Conservation (phyloP, 2,113 vertebrate species). For the Patagioenas fasciata region DNA sequence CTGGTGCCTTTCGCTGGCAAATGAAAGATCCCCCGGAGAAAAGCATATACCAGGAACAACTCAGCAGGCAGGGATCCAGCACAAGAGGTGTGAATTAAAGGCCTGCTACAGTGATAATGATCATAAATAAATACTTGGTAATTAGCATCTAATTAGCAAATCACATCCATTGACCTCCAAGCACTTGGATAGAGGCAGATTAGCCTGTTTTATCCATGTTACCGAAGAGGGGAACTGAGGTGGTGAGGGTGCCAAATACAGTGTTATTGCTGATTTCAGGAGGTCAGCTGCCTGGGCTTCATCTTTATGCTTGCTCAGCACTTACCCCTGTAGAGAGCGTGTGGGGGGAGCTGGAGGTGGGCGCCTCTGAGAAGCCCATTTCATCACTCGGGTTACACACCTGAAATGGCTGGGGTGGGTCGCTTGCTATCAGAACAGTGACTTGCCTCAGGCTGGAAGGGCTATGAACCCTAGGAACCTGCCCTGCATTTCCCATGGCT, state of each 20-base stretch:
- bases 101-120: constrained; percentile 45
- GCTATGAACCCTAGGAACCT: no score
- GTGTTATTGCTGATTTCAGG: neutral
- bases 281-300: neutral
- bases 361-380: neutral
- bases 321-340: neutral
- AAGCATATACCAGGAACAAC: neutral
- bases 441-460: no score
- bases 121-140: constrained; percentile 50
- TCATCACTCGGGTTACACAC: neutral
- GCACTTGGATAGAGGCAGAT: constrained; percentile 6
- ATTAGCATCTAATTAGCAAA: constrained; percentile 58
- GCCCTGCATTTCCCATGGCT: no score
- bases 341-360: neutral
- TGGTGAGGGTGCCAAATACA: neutral
- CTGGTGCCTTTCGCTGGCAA: neutral
- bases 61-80: constrained; percentile 38
- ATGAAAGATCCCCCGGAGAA: constrained; percentile 18
- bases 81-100: constrained; percentile 51
- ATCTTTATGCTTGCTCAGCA: neutral
- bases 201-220: neutral
- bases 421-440: neutral
- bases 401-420: neutral
- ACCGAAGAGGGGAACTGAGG: neutral
- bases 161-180: constrained; percentile 50